Conservation (phyloP, 2,888 invertebrate genomes). For the Resseliella maxima region DNA sequence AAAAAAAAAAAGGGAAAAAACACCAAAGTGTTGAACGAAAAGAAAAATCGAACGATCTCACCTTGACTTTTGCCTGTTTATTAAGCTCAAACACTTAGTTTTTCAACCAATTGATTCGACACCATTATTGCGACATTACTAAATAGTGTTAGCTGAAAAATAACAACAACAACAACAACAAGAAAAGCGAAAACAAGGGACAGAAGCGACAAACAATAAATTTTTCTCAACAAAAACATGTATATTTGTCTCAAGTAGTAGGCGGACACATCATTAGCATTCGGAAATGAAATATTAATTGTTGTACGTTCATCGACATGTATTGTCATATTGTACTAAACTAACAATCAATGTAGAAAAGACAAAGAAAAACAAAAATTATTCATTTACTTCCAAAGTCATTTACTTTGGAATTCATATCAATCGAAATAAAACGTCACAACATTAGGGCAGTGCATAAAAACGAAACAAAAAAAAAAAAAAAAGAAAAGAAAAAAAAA, state of each 20-base stretch:
- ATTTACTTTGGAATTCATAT: background rate
- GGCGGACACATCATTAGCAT: slow-evolving; percentile 29
- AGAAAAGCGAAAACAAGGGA: background rate
- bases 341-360: background rate
- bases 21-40: background rate
- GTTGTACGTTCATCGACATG: background rate
- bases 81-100: slow-evolving; percentile 2
- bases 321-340: background rate
- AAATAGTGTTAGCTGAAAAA: background rate
- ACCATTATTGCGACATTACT: background rate
- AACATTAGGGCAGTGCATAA: background rate
- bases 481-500: background rate
- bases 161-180: too few relatives aligned
- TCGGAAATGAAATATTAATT: slow-evolving; percentile 28
- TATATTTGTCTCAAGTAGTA: slow-evolving; percentile 14
- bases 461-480: background rate
- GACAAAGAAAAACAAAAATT: background rate
- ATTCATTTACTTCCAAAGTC: background rate
- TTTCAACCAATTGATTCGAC: background rate
- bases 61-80: background rate
- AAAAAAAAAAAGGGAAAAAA: background rate
- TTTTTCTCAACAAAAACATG: too few relatives aligned
- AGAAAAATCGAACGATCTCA: slow-evolving; percentile 15
- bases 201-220: background rate
- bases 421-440: background rate